phyloP scores from a whole-genome alignment of 2,797 vertebrate genomes.

The Phoxinus dragarum region DNA sequence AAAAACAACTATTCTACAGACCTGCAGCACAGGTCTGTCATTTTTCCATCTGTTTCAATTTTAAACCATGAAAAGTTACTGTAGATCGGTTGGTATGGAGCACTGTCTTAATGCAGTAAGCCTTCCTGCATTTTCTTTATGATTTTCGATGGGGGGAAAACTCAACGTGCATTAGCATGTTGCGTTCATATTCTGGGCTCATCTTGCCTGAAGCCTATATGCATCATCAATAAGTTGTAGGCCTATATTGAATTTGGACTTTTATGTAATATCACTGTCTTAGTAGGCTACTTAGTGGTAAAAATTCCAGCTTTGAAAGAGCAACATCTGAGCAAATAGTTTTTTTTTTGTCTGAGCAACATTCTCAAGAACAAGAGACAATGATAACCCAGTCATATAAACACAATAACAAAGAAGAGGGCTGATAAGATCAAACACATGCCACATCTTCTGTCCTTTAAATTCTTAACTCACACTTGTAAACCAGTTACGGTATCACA shows the following conservation, averaged over 20 bases:
- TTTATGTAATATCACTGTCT: background rate
- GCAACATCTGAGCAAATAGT: slow-evolving; percentile 29
- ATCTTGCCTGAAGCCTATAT: background rate
- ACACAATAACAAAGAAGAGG: slow-evolving; percentile 36
- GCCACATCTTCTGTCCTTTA: slow-evolving; percentile 13
- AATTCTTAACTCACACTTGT: background rate
- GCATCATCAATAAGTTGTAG: background rate
- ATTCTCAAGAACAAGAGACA: slow-evolving; percentile 20
- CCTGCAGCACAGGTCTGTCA: background rate
- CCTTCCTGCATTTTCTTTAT: background rate
- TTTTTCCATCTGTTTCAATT: background rate
- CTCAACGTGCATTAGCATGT: background rate
- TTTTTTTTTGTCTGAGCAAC: slow-evolving; percentile 8
- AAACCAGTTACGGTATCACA: background rate
- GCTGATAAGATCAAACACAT: slow-evolving; percentile 44
- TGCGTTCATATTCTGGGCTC: background rate
- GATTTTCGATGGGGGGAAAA: background rate
- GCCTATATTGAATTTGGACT: background rate
- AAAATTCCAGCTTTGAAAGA: slow-evolving; percentile 2
- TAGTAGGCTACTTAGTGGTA: background rate
- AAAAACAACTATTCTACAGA: background rate
- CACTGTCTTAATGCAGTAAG: background rate
- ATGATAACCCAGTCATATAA: slow-evolving; percentile 40
- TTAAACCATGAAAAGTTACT: background rate
- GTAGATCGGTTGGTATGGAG: background rate